Conservation (phyloP, 2,888 invertebrate species). For the Drosophila rubida region DNA sequence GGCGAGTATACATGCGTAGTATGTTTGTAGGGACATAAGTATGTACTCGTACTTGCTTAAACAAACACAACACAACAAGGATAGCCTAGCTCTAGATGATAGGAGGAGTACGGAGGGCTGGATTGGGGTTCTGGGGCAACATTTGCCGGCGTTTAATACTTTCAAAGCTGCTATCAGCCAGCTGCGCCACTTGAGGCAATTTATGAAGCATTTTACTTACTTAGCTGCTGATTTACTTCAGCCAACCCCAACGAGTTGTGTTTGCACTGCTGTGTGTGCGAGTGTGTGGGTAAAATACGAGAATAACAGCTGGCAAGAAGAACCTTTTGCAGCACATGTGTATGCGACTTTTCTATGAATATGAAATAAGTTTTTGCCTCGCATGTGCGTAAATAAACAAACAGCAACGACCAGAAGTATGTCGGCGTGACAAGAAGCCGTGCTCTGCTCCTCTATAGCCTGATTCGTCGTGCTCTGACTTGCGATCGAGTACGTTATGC, state of each 20-base stretch:
- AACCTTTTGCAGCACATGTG: constrained; percentile 74
- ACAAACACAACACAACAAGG: background rate
- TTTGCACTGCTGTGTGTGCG: constrained; percentile 7
- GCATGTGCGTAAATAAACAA: constrained; percentile 79
- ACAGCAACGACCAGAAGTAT: constrained; percentile 23
- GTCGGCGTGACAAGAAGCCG: background rate
- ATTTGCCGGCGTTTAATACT: constrained; percentile 61
- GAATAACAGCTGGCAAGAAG: constrained; percentile 55
- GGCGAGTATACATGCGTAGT: too few relatives aligned
- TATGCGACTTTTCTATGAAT: constrained; percentile 79
- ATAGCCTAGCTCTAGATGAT: constrained; percentile 6
- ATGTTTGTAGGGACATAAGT: too few relatives aligned
- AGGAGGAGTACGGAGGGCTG: constrained; percentile 32
- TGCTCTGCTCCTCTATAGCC: background rate
- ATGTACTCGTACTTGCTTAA: background rate
- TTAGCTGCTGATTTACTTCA: constrained; percentile 77
- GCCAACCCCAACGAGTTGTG: constrained; percentile 32
- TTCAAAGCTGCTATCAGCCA: constrained; percentile 67
- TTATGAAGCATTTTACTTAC: constrained; percentile 81
- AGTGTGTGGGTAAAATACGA: constrained; percentile 19
- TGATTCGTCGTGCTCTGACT: constrained; percentile 39
- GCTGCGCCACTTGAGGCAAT: constrained; percentile 78
- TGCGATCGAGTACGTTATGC: constrained; percentile 53
- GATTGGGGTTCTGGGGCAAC: constrained; percentile 57
- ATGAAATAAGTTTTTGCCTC: constrained; percentile 76